Base-by-base conservation (phyloP, 2,888 invertebrate species). In the Noctua janthina region DNA sequence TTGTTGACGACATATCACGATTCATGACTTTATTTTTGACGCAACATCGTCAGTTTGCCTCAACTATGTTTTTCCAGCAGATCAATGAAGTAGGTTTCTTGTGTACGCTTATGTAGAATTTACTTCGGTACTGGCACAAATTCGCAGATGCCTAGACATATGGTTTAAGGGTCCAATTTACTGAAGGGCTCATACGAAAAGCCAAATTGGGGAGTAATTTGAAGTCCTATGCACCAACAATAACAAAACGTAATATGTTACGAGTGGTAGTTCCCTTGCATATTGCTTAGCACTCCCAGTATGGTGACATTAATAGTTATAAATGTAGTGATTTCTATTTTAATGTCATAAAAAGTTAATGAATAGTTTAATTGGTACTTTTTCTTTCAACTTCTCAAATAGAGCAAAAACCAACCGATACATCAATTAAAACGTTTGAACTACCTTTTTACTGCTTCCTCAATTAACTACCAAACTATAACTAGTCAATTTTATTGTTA, bases 401-500 rank as follows among this genome's bases (percentile, higher is more conserved):
- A 78, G 43, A 78, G 15, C 39, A 29, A 71, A 74, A 79, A 39
- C 20, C 29, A 73, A 69, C 43, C 43, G 13, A 66, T 15, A 64
- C 67, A 75, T 69, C 74, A 43, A 79, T 74, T 76, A 78, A 87
- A 76, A 76, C 78, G 81, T 86, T 88, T 81, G 83, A 84, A 87
- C 79, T 76, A n/a, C 51, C 70, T 82, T 87, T 29, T 88, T 86
- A 89, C 78, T 59, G 73, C 85, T 87, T 90, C 86, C 89, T 81
- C 82, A 85, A 86, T 87, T 79, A 84, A 82, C 83, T 70, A 67
- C 72, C 35, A 46, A 72, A 84, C 80, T 69, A 78, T 49, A 72
- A 83, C 82, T 82, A 85, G 81, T 87, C 23, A n/a, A 69, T 82
- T 88, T 90, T 85, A 90, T 87, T 67, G 79, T 80, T 78, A 83